These are phyloP conservation scores for Mycalesis mineus DNA, from an alignment of 2,888 invertebrate species.

Conservation along the genomic window DNA sequence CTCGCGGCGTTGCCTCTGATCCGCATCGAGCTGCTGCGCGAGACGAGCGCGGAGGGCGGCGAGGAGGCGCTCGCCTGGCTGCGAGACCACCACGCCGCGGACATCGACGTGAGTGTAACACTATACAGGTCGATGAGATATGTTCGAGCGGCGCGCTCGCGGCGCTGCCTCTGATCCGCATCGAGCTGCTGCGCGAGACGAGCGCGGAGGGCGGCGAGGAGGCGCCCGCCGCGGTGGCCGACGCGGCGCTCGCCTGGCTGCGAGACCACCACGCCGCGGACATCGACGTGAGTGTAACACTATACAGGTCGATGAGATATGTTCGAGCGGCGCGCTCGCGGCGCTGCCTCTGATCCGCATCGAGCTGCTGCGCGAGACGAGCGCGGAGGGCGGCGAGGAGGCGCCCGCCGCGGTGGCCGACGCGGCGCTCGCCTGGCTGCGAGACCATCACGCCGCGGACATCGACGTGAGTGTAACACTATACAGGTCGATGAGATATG, in stretches of 20 bases:
- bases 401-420: constrained; percentile 79
- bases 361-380: constrained; percentile 85
- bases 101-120: constrained; percentile 24
- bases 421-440: constrained; percentile 81
- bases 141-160: constrained; percentile 80
- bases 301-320: constrained; percentile 82
- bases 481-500: constrained; percentile 82
- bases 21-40: constrained; percentile 86
- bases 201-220: constrained; percentile 81
- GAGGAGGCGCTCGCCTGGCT: constrained; percentile 80
- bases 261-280: constrained; percentile 44
- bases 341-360: constrained; percentile 83
- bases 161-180: constrained; percentile 81
- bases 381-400: constrained; percentile 81
- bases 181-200: constrained; percentile 86
- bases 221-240: constrained; percentile 78
- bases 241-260: constrained; percentile 82
- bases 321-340: constrained; percentile 80
- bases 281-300: constrained; percentile 28
- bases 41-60: constrained; percentile 82
- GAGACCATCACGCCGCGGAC: constrained; percentile 43
- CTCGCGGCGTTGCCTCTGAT: constrained; percentile 82
- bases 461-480: constrained; percentile 20
- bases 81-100: constrained; percentile 44
- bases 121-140: constrained; percentile 79